These are phyloP conservation scores for Habroteleia sp. DNA, from an alignment of 2,888 invertebrate genomes.

Conservation along the genomic window DNA sequence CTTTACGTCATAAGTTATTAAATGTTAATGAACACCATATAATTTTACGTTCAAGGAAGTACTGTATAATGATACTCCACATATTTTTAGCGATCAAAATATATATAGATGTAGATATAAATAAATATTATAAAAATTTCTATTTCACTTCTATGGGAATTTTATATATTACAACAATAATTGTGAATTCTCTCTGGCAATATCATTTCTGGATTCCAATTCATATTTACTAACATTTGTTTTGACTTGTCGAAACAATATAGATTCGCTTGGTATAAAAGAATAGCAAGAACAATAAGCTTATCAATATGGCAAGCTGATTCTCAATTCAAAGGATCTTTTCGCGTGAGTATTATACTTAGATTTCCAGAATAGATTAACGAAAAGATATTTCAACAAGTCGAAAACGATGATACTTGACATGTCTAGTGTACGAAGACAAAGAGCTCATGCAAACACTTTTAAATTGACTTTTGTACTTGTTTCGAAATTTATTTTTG, in stretches of 20 bases:
- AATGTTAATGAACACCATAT: slow-evolving; percentile 24
- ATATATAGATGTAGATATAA: too few species aligned
- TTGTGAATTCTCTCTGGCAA: too few species aligned
- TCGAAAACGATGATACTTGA: slow-evolving; percentile 34
- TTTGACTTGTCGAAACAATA: slow-evolving; percentile 9
- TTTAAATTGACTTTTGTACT: too few species aligned
- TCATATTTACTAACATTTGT: slow-evolving; percentile 1
- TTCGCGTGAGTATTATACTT: slow-evolving; percentile 24
- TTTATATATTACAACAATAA: too few species aligned
- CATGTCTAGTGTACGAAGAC: slow-evolving; percentile 1
- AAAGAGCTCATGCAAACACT: too few species aligned
- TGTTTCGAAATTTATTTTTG: background rate
- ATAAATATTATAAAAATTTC: too few species aligned
- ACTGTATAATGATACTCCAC: too few species aligned
- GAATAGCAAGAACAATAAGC: slow-evolving; percentile 24
- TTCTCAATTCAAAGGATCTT: slow-evolving; percentile 29
- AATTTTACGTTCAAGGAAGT: background rate
- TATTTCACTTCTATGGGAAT: too few species aligned
- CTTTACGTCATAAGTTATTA: slow-evolving; percentile 33
- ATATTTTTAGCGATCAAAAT: background rate
- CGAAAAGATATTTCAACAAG: slow-evolving; percentile 25
- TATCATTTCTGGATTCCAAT: background rate
- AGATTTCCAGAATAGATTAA: slow-evolving; percentile 29
- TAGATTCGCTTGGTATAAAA: background rate
- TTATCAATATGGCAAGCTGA: slow-evolving; percentile 17